phyloP scores from a whole-genome alignment of 2,888 invertebrate species.

The Pollenia griseotomentosa region DNA sequence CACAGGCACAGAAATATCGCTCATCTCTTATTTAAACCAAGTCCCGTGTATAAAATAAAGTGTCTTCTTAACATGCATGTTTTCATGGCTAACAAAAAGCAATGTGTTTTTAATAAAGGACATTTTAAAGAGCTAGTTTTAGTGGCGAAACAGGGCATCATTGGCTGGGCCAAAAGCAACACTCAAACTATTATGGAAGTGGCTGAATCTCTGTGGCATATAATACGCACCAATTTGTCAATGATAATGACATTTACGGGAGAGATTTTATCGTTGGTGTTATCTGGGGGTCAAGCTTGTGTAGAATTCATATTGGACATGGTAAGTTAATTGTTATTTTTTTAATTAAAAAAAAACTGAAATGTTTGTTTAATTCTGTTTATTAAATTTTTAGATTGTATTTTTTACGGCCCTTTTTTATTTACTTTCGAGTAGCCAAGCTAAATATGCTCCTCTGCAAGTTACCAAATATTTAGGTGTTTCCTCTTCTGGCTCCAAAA shows the following conservation, averaged over 20 bases:
- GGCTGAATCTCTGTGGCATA: conserved; percentile 93
- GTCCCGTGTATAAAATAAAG: conserved; percentile 57
- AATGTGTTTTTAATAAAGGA: conserved; percentile 83
- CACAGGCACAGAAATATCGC: background rate
- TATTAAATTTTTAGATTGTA: conserved; percentile 91
- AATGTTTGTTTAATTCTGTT: conserved; percentile 8
- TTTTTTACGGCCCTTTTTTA: conserved; percentile 99
- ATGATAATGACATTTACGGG: conserved; percentile 93
- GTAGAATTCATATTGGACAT: conserved; percentile 93
- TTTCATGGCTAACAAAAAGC: conserved; percentile 81
- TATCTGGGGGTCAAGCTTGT: conserved; percentile 95
- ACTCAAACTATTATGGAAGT: conserved; percentile 94
- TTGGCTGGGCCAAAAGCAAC: conserved; percentile 94
- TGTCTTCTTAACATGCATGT: conserved; percentile 76
- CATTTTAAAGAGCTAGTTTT: conserved; percentile 84
- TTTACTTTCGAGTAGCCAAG: conserved; percentile 93
- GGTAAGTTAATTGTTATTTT: conserved; percentile 85
- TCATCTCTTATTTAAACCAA: conserved; percentile 36
- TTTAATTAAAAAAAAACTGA: background rate
- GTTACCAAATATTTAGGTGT: conserved; percentile 93
- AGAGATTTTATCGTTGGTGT: conserved; percentile 93
- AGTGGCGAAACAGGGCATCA: conserved; percentile 86
- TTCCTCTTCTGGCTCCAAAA: conserved; percentile 88
- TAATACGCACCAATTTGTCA: conserved; percentile 96
- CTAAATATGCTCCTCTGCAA: conserved; percentile 96